Conservation (phyloP, 2,797 vertebrate genomes). For the Sphenopsis melanotis region DNA sequence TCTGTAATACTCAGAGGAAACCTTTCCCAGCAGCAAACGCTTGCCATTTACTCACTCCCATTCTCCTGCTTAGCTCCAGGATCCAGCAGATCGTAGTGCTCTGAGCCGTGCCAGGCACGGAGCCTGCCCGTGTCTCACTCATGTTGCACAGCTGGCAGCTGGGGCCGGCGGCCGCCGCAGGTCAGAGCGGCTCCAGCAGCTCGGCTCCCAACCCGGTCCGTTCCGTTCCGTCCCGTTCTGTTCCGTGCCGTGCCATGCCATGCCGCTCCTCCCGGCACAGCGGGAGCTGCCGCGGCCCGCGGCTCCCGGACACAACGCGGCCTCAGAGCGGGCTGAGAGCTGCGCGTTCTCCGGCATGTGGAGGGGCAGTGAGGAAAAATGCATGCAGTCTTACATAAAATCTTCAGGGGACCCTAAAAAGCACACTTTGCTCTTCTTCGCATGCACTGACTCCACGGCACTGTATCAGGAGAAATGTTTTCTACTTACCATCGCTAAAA, state of each 20-base stretch:
- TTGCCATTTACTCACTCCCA: neutral
- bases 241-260: too few species aligned
- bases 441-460: neutral
- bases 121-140: neutral
- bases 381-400: neutral
- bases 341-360: rapidly evolving
- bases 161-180: too few species aligned
- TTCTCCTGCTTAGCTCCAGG: neutral
- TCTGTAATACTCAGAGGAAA: rapidly evolving
- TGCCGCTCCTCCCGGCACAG: neutral
- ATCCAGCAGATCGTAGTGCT: rapidly evolving
- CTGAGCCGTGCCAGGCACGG: neutral
- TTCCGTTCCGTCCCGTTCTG: too few species aligned
- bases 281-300: rapidly evolving
- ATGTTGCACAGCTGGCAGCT: neutral
- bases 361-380: neutral
- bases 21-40: neutral
- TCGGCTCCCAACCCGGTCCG: too few species aligned
- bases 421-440: neutral
- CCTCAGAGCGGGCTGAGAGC: rapidly evolving
- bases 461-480: neutral
- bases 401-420: neutral
- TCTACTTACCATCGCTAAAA: neutral
- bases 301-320: rapidly evolving
- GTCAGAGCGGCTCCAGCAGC: too few species aligned